phyloP scores from a whole-genome alignment of 2,888 invertebrate species.

The Dynastes hyllus region DNA sequence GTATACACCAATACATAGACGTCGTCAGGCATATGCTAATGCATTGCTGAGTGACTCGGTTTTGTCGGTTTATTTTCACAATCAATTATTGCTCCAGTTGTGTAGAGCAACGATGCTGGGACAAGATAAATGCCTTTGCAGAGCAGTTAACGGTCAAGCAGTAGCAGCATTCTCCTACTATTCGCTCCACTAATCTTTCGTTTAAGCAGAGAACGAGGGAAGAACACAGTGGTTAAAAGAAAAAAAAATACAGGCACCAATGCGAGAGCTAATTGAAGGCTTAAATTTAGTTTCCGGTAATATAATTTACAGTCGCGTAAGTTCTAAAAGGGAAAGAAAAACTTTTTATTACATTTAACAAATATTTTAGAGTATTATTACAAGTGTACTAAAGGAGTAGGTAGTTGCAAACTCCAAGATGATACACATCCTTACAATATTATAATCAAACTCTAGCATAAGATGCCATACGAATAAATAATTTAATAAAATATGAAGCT shows the following conservation, averaged over 20 bases:
- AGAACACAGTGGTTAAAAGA: background rate
- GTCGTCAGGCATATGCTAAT: slow-evolving; percentile 36
- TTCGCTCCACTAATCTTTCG: slow-evolving; percentile 41
- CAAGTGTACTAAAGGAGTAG: too few relatives aligned
- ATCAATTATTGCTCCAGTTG: slow-evolving; percentile 46
- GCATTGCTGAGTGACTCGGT: slow-evolving; percentile 40
- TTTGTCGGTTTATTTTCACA: slow-evolving; percentile 47
- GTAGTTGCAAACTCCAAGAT: too few relatives aligned
- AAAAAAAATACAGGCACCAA: slow-evolving; percentile 1
- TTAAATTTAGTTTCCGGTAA: slow-evolving; percentile 35
- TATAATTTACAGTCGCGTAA: background rate
- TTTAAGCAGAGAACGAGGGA: slow-evolving; percentile 36
- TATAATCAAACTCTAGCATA: too few relatives aligned
- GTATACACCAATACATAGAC: slow-evolving; percentile 4
- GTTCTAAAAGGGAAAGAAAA: background rate
- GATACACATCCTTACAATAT: too few relatives aligned
- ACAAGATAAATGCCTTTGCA: slow-evolving; percentile 45
- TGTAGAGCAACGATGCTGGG: slow-evolving; percentile 32
- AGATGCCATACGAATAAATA: too few relatives aligned
- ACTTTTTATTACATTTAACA: too few relatives aligned
- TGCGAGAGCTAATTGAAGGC: slow-evolving; percentile 28
- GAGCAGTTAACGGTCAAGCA: slow-evolving; percentile 44
- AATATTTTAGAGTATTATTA: too few relatives aligned
- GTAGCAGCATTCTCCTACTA: slow-evolving; percentile 40
- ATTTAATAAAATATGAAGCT: too few relatives aligned